phyloP scores from a whole-genome alignment of 2,888 invertebrate genomes.

The Cynaeus angustus region DNA sequence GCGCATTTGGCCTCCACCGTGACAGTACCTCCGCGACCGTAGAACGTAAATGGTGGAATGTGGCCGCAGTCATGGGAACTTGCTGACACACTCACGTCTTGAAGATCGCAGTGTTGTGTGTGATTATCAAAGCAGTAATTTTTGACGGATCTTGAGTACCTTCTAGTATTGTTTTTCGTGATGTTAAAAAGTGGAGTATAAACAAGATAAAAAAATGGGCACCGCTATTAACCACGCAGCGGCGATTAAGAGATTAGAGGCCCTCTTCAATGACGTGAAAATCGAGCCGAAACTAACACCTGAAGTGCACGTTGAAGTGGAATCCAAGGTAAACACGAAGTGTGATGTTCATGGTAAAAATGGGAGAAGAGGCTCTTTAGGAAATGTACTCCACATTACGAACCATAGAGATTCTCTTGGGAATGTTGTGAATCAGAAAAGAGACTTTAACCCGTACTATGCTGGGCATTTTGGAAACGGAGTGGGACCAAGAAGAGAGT shows the following conservation, averaged over 20 bases:
- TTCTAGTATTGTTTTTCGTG: not conserved
- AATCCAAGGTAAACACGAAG: constrained; percentile 77
- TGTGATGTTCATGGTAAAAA: constrained; percentile 82
- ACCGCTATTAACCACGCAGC: constrained; percentile 77
- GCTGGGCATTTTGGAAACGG: constrained; percentile 69
- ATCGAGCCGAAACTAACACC: constrained; percentile 70
- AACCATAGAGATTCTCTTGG: constrained; percentile 77
- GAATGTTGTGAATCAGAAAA: constrained; percentile 63
- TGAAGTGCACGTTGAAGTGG: constrained; percentile 70
- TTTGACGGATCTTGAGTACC: not conserved
- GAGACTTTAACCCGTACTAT: constrained; percentile 57
- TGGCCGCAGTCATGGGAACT: constrained; percentile 64
- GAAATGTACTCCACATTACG: constrained; percentile 71
- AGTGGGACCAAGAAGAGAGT: constrained; percentile 72
- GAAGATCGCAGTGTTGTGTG: constrained; percentile 43
- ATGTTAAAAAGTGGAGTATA: not conserved
- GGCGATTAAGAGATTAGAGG: constrained; percentile 82
- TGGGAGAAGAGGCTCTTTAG: constrained; percentile 74
- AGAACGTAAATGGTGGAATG: constrained; percentile 60
- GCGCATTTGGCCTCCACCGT: constrained; percentile 55
- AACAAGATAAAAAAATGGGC: constrained; percentile 59
- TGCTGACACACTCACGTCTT: constrained; percentile 61
- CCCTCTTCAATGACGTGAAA: constrained; percentile 80
- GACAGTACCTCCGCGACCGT: constrained; percentile 57
- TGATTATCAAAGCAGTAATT: constrained; percentile 3